A percentile compares a stretch with the other conserved stretches of the same genome.
Evolutionary conservation across 2,113 vertebrate species (phyloP).

Genomic region (Sebastes fasciatus): DNA sequence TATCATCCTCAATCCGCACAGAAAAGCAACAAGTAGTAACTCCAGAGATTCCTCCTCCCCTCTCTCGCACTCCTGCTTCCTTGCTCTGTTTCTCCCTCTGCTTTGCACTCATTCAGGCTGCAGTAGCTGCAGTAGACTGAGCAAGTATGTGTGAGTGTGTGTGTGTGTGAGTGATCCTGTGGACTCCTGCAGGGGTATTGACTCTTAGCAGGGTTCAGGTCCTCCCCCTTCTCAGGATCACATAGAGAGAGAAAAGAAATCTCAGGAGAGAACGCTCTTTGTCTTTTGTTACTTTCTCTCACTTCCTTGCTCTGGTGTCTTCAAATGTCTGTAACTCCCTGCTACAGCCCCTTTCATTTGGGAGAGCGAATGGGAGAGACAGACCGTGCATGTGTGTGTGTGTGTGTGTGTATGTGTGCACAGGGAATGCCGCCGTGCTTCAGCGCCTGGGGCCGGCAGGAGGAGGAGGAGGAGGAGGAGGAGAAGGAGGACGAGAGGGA

Average conservation of each 20-base stretch:
- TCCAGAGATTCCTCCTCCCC: conserved; percentile 68
- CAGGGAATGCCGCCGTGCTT: conserved; percentile 75
- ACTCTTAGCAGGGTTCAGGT: conserved; percentile 76
- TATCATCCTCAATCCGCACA: conserved; percentile 73
- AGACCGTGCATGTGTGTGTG: conserved; percentile 14
- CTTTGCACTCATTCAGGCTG: conserved; percentile 68
- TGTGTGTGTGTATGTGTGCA: conserved; percentile 15
- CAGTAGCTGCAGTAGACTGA: conserved; percentile 61
- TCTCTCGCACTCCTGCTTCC: conserved; percentile 59
- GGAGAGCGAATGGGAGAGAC: conserved; percentile 28
- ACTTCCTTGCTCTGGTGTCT: conserved; percentile 57
- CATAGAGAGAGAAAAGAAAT: conserved; percentile 25
- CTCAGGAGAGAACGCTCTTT: conserved; percentile 52
- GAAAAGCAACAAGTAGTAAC: conserved; percentile 85
- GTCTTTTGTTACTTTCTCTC: conserved; percentile 58
- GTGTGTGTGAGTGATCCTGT: conserved; percentile 49
- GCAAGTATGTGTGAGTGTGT: conserved; percentile 51
- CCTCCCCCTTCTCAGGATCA: conserved; percentile 70
- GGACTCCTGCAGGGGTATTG: conserved; percentile 77
- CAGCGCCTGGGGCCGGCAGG: conserved; percentile 68
- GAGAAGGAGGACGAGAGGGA: conserved; percentile 63
- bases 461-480: conserved; percentile 68
- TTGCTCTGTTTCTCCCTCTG: conserved; percentile 60
- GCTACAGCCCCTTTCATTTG: conserved; percentile 30
- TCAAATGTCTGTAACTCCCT: conserved; percentile 56